Percentiles rank a stretch among this genome's conserved stretches.
These are phyloP conservation scores for Simalia tracyae DNA, from an alignment of 2,797 vertebrate genomes.

Conservation along the genomic window DNA sequence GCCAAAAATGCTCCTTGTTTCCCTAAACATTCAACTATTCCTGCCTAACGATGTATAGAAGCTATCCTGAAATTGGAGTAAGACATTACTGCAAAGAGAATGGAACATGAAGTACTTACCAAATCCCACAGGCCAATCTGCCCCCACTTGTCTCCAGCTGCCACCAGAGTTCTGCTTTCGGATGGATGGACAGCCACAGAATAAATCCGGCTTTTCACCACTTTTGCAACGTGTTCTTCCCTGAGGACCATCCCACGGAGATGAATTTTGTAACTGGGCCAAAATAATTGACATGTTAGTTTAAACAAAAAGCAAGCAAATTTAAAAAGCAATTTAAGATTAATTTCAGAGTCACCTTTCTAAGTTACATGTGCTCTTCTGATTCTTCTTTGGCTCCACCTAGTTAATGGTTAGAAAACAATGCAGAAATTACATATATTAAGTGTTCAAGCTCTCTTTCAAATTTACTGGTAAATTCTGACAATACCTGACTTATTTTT, in stretches of 20 bases:
- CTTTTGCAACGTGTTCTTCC: conserved; percentile 75
- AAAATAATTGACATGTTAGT: neutral
- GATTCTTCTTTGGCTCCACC: conserved; percentile 8
- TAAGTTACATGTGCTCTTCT: conserved; percentile 21
- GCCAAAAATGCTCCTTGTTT: neutral
- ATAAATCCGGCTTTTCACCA: conserved; percentile 76
- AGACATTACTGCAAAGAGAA: neutral
- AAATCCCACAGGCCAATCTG: conserved; percentile 86
- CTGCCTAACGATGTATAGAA: neutral
- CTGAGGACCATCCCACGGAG: conserved; percentile 78
- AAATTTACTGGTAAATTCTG: neutral
- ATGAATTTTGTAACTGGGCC: conserved; percentile 75
- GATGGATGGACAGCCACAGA: conserved; percentile 86
- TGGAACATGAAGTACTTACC: conserved; percentile 69
- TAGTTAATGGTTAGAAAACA: conserved; percentile 40
- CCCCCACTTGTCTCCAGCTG: conserved; percentile 82
- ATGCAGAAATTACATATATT: neutral
- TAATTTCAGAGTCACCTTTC: conserved; percentile 58
- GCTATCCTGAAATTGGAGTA: no score
- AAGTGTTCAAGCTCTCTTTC: neutral
- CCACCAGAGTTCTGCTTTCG: conserved; percentile 77
- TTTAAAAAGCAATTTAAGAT: neutral
- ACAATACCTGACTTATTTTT: conserved; percentile 75
- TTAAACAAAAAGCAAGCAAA: neutral
- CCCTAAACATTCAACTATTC: neutral